Conservation (phyloP, 2,113 vertebrate species). For the Spheniscus mendiculus region DNA sequence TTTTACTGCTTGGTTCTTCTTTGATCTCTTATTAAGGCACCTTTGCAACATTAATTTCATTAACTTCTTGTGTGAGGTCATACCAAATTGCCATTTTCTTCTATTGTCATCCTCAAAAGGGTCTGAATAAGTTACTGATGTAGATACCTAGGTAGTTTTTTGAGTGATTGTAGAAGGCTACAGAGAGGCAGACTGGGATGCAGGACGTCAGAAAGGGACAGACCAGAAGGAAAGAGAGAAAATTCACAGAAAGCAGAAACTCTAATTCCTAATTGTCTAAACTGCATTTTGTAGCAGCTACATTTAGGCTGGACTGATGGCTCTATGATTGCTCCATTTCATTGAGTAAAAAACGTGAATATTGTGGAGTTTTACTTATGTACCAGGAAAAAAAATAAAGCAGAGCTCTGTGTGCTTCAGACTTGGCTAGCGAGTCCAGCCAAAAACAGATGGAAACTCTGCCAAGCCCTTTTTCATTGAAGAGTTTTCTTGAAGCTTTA, state of each 20-base stretch:
- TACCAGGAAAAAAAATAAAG: background rate
- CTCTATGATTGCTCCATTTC: background rate
- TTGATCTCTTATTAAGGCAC: background rate
- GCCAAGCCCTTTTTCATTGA: constrained; percentile 64
- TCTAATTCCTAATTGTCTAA: constrained; percentile 33
- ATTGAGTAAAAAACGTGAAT: background rate
- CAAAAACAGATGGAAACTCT: constrained; percentile 66
- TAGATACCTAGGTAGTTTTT: background rate
- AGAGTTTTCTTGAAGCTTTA: constrained; percentile 55
- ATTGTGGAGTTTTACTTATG: background rate
- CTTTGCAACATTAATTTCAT: background rate
- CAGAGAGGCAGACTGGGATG: background rate
- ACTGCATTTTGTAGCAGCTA: constrained; percentile 13
- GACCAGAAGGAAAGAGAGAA: constrained; percentile 5
- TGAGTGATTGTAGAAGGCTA: background rate
- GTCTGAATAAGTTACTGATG: background rate
- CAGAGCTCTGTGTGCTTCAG: constrained; percentile 11
- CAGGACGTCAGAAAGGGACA: background rate
- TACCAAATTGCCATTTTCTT: background rate
- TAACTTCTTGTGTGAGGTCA: background rate
- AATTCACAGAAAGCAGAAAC: constrained; percentile 1
- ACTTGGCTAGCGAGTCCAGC: background rate
- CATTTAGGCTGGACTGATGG: constrained; percentile 29
- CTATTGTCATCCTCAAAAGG: background rate
- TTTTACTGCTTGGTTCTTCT: background rate